A percentile compares a stretch with the other conserved stretches of the same genome.
phyloP scores from a whole-genome alignment of 2,113 vertebrate species.

The Rhinolophus ferrumequinum region DNA sequence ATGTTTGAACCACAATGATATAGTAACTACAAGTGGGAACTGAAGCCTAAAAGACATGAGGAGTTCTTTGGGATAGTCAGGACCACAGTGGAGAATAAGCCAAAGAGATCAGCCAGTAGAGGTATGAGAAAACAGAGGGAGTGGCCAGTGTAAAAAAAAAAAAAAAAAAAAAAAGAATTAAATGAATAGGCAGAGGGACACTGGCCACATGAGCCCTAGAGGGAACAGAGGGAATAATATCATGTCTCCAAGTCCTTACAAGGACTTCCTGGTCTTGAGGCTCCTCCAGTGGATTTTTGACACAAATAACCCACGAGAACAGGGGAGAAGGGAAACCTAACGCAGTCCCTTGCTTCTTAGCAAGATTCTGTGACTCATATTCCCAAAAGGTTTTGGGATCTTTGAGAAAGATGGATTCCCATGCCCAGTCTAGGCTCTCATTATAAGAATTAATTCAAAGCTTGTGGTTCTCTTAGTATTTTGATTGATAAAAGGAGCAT shows the following conservation, averaged over 20 bases:
- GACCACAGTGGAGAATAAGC: not conserved
- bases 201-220: not conserved
- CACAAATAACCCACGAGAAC: not conserved
- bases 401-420: not conserved
- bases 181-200: not conserved
- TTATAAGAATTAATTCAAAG: not conserved
- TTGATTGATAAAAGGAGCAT: not conserved
- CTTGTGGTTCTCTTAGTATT: not conserved
- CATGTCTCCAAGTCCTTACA: not conserved
- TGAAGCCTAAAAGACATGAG: not conserved
- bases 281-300: not conserved
- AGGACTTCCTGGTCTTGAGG: not conserved
- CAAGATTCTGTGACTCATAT: not conserved
- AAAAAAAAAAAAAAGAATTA: not conserved
- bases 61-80: not conserved
- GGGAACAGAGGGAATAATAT: not conserved
- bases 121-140: not conserved
- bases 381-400: not conserved
- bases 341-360: not conserved
- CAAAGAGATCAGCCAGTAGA: not conserved
- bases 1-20: not conserved
- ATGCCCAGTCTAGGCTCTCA: not conserved
- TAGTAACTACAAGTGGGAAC: not conserved
- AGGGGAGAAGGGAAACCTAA: not conserved
- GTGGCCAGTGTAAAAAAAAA: not conserved